A percentile compares a stretch with the other conserved stretches of the same genome.
phyloP scores from a whole-genome alignment of 2,888 invertebrate genomes.

The Oxytorus armatus region DNA sequence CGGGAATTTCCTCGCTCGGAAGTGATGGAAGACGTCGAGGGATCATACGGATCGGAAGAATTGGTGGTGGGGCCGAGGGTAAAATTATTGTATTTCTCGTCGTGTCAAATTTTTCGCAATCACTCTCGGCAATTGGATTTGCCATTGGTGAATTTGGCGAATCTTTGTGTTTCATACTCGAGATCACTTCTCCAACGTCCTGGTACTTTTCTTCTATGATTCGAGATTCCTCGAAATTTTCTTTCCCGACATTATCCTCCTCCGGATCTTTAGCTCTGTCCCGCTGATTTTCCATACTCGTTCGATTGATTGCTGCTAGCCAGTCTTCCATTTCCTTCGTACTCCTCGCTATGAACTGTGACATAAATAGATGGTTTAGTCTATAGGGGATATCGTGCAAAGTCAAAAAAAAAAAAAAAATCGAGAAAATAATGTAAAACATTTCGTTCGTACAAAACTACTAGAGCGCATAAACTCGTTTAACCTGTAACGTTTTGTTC shows the following conservation, averaged over 20 bases:
- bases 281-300: slow-evolving; percentile 54
- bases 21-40: slow-evolving; percentile 76
- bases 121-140: neutral
- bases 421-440: neutral
- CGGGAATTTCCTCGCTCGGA: slow-evolving; percentile 68
- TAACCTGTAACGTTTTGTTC: slow-evolving; percentile 78
- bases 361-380: slow-evolving; percentile 21
- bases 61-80: slow-evolving; percentile 66
- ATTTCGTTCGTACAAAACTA: too few relatives aligned
- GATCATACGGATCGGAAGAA: slow-evolving; percentile 74
- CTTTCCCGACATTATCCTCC: slow-evolving; percentile 40
- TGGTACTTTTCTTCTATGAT: slow-evolving; percentile 70
- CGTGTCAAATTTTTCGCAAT: slow-evolving; percentile 11
- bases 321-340: slow-evolving; percentile 82
- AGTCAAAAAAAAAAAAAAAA: neutral
- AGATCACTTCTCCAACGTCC: slow-evolving; percentile 62
- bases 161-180: slow-evolving; percentile 22
- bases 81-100: slow-evolving; percentile 37
- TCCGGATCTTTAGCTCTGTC: slow-evolving; percentile 29
- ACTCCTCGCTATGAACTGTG: slow-evolving; percentile 78
- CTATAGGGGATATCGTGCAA: too few relatives aligned
- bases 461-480: neutral
- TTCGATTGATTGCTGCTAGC: slow-evolving; percentile 75
- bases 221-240: slow-evolving; percentile 37
- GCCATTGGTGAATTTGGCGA: neutral